phyloP scores from a whole-genome alignment of 2,888 invertebrate genomes.

The Priocnemis perturbator region DNA sequence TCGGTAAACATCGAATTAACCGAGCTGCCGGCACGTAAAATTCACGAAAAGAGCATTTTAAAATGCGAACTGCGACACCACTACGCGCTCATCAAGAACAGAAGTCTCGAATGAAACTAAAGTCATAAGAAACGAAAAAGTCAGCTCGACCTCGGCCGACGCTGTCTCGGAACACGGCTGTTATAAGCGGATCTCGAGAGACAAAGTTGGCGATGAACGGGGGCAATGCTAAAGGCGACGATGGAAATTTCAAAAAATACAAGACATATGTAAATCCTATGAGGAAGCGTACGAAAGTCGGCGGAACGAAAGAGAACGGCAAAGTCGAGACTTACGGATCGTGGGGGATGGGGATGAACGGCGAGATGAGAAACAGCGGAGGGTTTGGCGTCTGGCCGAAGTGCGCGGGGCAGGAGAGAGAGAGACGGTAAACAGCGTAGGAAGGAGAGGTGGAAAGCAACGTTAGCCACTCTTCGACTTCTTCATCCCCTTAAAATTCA shows the following conservation, averaged over 20 bases:
- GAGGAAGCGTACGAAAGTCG: constrained; percentile 22
- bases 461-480: constrained; percentile 44
- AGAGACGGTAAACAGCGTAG: neutral
- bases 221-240: neutral
- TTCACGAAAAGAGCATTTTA: too few species aligned
- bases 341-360: neutral
- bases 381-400: too few species aligned
- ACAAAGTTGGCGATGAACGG: too few species aligned
- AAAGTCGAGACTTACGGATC: neutral
- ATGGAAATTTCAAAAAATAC: constrained; percentile 35
- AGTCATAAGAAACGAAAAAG: too few species aligned
- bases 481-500: constrained; percentile 58
- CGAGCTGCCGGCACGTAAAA: too few species aligned
- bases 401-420: neutral
- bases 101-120: too few species aligned
- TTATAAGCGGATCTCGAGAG: too few species aligned
- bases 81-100: too few species aligned
- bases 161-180: too few species aligned
- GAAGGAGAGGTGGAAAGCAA: neutral
- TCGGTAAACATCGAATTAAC: too few species aligned
- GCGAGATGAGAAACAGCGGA: neutral
- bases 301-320: neutral
- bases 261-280: constrained; percentile 30
- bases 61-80: too few species aligned
- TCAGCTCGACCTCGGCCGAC: too few species aligned